Percentiles rank a stretch among this genome's conserved stretches.
Evolutionary conservation across 2,113 vertebrate species (phyloP).

Genomic region (Monopterus albus): DNA sequence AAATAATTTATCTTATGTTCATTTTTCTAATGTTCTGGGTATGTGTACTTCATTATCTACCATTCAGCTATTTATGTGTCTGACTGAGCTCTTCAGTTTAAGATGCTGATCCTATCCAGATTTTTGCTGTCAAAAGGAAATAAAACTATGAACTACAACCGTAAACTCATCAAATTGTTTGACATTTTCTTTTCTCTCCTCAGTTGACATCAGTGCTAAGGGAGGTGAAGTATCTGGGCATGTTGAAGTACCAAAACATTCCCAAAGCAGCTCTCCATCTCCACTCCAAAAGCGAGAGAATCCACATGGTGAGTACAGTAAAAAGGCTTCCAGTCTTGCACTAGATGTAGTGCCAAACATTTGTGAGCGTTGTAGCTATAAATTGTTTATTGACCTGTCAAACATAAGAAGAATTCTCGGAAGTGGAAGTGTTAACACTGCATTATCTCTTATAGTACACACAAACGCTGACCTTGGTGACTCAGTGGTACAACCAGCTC

Average conservation of each 20-base stretch:
- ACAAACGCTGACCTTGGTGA: constrained; percentile 77
- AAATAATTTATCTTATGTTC: no score
- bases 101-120: background rate
- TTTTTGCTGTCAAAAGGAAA: background rate
- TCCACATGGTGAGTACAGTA: constrained; percentile 80
- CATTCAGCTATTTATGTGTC: background rate
- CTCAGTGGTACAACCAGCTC: constrained; percentile 81
- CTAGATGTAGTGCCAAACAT: background rate
- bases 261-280: constrained; percentile 78
- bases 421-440: background rate
- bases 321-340: no score
- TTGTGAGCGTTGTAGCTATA: background rate
- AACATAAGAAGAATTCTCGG: background rate
- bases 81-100: constrained; percentile 11
- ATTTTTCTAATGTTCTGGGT: background rate
- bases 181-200: background rate
- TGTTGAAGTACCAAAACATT: constrained; percentile 79
- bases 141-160: background rate
- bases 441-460: constrained; percentile 66
- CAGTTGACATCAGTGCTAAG: constrained; percentile 81
- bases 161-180: background rate
- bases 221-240: constrained; percentile 81
- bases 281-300: constrained; percentile 76
- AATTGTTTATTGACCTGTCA: background rate
- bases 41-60: background rate